Evolutionary conservation across 23 tunicate genomes (phyloP), one percentile per base, ranked within the genome.

Genomic region (Ciona savignyi): DNA sequence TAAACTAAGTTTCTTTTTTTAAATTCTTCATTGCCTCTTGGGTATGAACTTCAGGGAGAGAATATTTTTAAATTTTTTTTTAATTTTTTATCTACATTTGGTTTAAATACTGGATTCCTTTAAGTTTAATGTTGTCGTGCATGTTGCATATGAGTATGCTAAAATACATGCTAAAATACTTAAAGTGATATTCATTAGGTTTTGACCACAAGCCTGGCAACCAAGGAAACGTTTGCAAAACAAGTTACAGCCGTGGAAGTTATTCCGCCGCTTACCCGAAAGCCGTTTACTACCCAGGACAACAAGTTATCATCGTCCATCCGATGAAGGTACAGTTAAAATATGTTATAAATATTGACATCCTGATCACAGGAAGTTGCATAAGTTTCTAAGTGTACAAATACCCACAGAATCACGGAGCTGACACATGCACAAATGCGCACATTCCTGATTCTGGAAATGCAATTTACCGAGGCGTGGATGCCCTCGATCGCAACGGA

Each of bases 271-370:
- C 33, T 24, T 81, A 92, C 34, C 93, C 87, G 27, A 80, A 68
- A 62, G 87, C 98, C 0, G 80, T 87, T 64, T 93, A 81, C 70
- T 87, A 78, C 34, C 85, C 81, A 0, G 98, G 98, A 0, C 98
- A 93, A 63, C 98, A 93, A 87, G 98, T 93, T 24, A 71, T 93
- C 20, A 72, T 93, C 21, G 95, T 80, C 74, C 98, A 93, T 65
- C 98, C 98, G 1, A 93, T 93, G 98, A 93, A 93, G 88, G 96
- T 89, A 60, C n/a, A n/a, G n/a, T n/a, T n/a, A n/a, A n/a, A n/a
- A n/a, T n/a, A n/a, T n/a, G n/a, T n/a, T 4, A 3, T 33, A 66
- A 34, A 35, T 11, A 51, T 29, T 67, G 20, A 0, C 77, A 26
- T 48, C 32, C n/a, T n/a, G n/a, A n/a, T n/a, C n/a, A n/a, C n/a